Evolutionary conservation across 2,888 invertebrate species (phyloP), one percentile per base, ranked within the genome.

Genomic region (Tyria jacobaeae): DNA sequence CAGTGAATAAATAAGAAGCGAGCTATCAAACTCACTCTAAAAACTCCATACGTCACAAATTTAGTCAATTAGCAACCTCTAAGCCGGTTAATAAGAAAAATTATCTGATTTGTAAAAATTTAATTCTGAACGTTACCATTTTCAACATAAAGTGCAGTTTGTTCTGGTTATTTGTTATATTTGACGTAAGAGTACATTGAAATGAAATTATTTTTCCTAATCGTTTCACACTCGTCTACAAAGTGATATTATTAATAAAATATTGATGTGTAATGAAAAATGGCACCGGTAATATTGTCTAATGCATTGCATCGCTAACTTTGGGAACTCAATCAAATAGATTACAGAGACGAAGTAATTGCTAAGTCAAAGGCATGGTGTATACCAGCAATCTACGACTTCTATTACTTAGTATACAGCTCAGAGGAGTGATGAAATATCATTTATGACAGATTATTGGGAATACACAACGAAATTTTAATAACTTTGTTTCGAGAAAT

Each of bases 161-260:
- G 58, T 52, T 48, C 60, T 75, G 66, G 48, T 58, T 51, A 69
- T 73, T 66, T 72, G 73, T 64, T 70, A 75, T 66, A 60, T 73
- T 73, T 59, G 64, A 75, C 64, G 66, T 69, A 70, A 68, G 68
- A 70, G 64, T 65, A 67, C 67, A 73, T 75, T 74, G 77, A 80
- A 76, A 80, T 81, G 81, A 79, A 79, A 79, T 79, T 79, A 79
- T 79, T 79, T 79, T 79, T 79, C 79, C 81, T 73, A 73, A 71
- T 76, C 74, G 76, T 73, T 76, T 80, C 79, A 77, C 79, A 74
- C 68, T 68, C 60, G 70, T 59, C 57, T 49, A 39, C 15, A 41
- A 57, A 79, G 80, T 66, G 78, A 68, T 66, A 76, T 35, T 6
- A 35, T 35, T n/a, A n/a, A n/a, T n/a, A n/a, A n/a, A n/a, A n/a